Conservation (phyloP, 1,140 invertebrate genomes). For the Cataglyphis hispanica region DNA sequence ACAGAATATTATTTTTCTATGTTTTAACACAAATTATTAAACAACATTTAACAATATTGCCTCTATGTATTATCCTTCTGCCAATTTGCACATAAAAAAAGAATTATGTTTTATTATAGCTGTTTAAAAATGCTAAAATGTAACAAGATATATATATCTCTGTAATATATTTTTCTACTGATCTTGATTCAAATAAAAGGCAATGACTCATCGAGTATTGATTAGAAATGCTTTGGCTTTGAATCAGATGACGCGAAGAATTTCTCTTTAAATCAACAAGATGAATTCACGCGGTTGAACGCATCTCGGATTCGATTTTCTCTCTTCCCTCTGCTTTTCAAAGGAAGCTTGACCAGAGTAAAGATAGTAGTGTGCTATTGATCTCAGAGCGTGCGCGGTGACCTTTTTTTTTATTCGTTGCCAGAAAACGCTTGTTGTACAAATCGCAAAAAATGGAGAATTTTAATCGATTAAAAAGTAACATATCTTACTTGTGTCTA, state of each 20-base stretch:
- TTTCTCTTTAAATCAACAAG: conserved; percentile 52
- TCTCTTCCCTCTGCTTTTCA: conserved; percentile 19
- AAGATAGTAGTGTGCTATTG: conserved; percentile 34
- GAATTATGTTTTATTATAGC: background rate
- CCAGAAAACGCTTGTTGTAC: conserved; percentile 50
- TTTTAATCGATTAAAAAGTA: conserved; percentile 70
- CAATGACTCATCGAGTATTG: conserved; percentile 41
- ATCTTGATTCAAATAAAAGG: conserved; percentile 63
- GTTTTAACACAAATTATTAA: background rate
- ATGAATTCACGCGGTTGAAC: conserved; percentile 64
- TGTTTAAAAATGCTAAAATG: background rate
- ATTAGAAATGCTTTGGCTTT: conserved; percentile 25
- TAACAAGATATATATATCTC: conserved; percentile 30
- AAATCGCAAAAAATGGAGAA: conserved; percentile 57
- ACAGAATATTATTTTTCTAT: background rate
- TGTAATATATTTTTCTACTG: background rate
- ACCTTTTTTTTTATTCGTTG: conserved; percentile 63
- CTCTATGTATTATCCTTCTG: too few relatives aligned
- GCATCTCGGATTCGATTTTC: conserved; percentile 58
- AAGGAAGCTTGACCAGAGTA: conserved; percentile 52
- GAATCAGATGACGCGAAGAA: conserved; percentile 62
- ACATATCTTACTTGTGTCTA: conserved; percentile 51
- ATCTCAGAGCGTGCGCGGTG: conserved; percentile 28
- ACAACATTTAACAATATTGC: background rate
- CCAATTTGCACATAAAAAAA: background rate